Percentiles rank a stretch among this genome's conserved stretches.
These are phyloP conservation scores for Azemiops feae DNA, from an alignment of 2,113 vertebrate species.

Conservation along the genomic window DNA sequence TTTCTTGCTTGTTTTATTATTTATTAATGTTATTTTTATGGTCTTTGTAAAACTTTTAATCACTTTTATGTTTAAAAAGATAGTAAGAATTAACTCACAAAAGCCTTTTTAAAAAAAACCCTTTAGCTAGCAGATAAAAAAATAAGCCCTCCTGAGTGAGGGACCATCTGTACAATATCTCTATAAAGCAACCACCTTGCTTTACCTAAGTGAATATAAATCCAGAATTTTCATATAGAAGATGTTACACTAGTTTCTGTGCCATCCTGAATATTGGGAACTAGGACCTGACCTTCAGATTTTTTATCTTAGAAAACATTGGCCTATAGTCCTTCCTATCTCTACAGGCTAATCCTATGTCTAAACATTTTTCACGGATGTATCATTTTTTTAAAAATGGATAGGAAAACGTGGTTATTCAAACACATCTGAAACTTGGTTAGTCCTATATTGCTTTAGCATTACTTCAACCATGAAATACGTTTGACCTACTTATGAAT, in stretches of 20 bases:
- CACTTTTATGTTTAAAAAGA: too few relatives aligned
- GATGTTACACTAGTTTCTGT: too few relatives aligned
- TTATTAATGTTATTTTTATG: too few relatives aligned
- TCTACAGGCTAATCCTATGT: background rate
- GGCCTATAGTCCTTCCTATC: background rate
- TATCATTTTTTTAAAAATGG: background rate
- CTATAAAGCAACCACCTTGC: background rate
- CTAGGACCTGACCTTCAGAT: background rate
- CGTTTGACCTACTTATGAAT: background rate
- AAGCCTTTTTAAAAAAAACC: too few relatives aligned
- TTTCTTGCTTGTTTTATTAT: background rate
- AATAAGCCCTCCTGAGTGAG: background rate
- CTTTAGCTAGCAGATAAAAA: constrained; percentile 40
- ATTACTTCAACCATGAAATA: background rate
- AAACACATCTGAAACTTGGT: background rate
- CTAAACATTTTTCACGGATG: background rate
- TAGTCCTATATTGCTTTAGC: background rate
- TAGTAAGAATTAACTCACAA: too few relatives aligned
- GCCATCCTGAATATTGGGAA: too few relatives aligned
- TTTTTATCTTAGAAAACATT: background rate
- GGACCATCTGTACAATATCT: too few relatives aligned
- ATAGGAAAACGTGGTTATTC: background rate
- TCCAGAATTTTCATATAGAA: too few relatives aligned
- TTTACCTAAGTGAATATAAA: too few relatives aligned
- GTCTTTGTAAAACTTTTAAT: too few relatives aligned